Evolutionary conservation across 2,113 vertebrate species (phyloP).

Genomic region (Ranitomeya variabilis): DNA sequence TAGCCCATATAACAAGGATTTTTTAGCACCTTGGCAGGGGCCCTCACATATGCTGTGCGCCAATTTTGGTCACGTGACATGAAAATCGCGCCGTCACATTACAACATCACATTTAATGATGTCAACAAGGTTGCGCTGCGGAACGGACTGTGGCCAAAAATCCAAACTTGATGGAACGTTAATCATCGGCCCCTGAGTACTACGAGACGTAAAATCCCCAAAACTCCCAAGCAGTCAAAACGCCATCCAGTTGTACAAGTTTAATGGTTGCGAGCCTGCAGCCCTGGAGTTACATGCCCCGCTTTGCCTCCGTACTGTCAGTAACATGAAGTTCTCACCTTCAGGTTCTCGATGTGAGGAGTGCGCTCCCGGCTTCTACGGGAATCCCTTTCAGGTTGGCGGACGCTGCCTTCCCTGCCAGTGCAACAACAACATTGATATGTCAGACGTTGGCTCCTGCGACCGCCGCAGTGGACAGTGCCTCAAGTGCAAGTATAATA

Average conservation of each 20-base stretch:
- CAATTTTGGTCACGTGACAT: too few species aligned
- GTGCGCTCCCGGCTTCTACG: constrained; percentile 91
- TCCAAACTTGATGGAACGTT: too few species aligned
- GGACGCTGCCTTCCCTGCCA: constrained; percentile 87
- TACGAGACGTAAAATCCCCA: too few species aligned
- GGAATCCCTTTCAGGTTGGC: constrained; percentile 83
- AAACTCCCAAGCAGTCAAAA: too few species aligned
- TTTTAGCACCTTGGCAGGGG: neutral
- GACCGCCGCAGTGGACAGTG: constrained; percentile 84
- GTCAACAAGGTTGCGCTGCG: too few species aligned
- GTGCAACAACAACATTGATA: constrained; percentile 91
- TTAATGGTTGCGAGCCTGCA: too few species aligned
- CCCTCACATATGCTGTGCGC: too few species aligned
- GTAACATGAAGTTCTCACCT: neutral
- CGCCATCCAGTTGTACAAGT: too few species aligned
- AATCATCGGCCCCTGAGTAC: too few species aligned
- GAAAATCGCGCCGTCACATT: too few species aligned
- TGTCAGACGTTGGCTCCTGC: constrained; percentile 79
- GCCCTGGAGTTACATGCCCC: too few species aligned
- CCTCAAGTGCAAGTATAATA: constrained; percentile 88
- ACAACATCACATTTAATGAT: neutral
- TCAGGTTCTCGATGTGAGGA: constrained; percentile 87
- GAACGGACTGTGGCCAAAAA: too few species aligned
- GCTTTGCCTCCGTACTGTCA: neutral
- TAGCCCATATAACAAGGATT: neutral